These are phyloP conservation scores for Zonotrichia albicollis DNA, from an alignment of 2,797 vertebrate species.

Conservation along the genomic window DNA sequence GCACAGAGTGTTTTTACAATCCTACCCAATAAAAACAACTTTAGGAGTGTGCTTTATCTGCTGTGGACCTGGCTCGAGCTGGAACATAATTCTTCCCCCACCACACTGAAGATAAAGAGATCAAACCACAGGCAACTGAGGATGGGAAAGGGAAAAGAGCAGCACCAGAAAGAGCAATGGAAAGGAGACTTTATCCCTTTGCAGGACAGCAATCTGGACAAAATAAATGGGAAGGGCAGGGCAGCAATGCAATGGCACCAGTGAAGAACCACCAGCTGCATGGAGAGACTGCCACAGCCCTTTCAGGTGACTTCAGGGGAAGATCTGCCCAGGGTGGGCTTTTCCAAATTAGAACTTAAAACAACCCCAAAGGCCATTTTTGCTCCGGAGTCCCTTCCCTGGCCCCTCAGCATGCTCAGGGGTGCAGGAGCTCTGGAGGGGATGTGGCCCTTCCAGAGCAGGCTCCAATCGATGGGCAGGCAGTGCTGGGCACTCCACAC, in stretches of 20 bases:
- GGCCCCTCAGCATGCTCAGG: rapidly evolving
- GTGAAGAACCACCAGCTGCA: rapidly evolving
- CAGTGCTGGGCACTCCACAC: conserved; percentile 3
- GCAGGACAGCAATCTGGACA: background rate
- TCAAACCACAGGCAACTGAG: background rate
- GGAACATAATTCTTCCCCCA: background rate
- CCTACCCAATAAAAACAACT: background rate
- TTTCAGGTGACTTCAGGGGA: background rate
- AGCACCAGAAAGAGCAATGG: background rate
- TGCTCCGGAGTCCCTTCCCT: background rate
- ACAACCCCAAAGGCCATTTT: background rate
- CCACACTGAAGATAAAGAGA: background rate
- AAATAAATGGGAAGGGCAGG: background rate
- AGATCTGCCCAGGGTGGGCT: background rate
- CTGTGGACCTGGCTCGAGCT: background rate
- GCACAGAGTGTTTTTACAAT: background rate
- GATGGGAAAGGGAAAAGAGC: background rate
- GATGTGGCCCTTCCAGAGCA: background rate
- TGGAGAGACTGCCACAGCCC: rapidly evolving
- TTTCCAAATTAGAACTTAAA: background rate
- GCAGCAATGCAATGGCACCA: background rate
- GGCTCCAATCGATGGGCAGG: background rate
- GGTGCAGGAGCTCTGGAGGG: rapidly evolving
- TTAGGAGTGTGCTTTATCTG: background rate
- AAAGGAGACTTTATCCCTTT: background rate